These are phyloP conservation scores for Graphium colonna DNA, from an alignment of 2,888 invertebrate species.

Conservation along the genomic window DNA sequence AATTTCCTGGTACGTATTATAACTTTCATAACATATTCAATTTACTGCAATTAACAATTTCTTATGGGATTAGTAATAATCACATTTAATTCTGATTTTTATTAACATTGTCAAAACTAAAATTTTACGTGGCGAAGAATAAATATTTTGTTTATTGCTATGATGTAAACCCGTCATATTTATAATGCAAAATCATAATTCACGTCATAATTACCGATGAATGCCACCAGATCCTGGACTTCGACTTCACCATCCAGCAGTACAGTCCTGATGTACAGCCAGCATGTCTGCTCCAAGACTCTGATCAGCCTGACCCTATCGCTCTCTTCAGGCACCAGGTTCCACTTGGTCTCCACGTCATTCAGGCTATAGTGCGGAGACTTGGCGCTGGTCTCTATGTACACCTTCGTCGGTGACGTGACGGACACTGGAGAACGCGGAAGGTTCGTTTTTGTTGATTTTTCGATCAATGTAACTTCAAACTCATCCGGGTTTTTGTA, in stretches of 20 bases:
- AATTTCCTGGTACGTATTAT: too few relatives aligned
- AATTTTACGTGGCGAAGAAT: too few relatives aligned
- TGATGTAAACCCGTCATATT: too few relatives aligned
- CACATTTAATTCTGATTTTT: too few relatives aligned
- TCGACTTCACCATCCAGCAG: slow-evolving; percentile 66
- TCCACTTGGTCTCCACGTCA: slow-evolving; percentile 51
- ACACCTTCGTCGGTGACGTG: slow-evolving; percentile 78
- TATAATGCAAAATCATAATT: too few relatives aligned
- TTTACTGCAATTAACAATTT: too few relatives aligned
- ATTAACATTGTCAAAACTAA: too few relatives aligned
- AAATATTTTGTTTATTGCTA: too few relatives aligned
- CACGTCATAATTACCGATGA: slow-evolving; percentile 63
- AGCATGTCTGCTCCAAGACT: slow-evolving; percentile 56
- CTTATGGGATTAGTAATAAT: too few relatives aligned
- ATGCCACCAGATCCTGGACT: slow-evolving; percentile 74
- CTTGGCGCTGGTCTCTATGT: slow-evolving; percentile 67
- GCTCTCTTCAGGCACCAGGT: slow-evolving; percentile 26
- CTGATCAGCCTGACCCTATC: slow-evolving; percentile 55
- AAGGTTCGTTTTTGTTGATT: slow-evolving; percentile 34
- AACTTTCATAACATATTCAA: too few relatives aligned
- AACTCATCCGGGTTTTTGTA: slow-evolving; percentile 13
- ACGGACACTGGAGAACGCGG: slow-evolving; percentile 70
- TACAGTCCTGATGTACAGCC: slow-evolving; percentile 65
- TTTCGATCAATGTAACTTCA: slow-evolving; percentile 3
- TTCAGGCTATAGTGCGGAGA: slow-evolving; percentile 69